Conservation (phyloP, 1,140 invertebrate species). For the Caenorhabditis remanei region DNA sequence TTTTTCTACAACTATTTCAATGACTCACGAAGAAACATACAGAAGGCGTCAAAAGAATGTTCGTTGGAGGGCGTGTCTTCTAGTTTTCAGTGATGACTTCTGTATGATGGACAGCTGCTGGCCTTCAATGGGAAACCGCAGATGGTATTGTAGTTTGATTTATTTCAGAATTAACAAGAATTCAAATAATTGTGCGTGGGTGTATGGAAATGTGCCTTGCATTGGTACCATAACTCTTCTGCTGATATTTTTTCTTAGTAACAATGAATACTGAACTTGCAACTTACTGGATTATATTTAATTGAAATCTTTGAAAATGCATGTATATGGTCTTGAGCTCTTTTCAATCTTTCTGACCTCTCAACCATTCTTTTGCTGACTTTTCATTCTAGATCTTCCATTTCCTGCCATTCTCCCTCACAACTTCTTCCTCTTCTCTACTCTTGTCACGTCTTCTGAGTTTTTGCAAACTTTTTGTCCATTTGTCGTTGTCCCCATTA, state of each 20-base stretch:
- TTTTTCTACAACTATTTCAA: not conserved
- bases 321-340: no score
- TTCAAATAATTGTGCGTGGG: not conserved
- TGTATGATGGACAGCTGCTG: constrained; percentile 1
- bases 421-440: not conserved
- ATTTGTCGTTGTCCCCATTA: constrained; percentile 19
- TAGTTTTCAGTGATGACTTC: constrained; percentile 27
- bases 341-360: no score
- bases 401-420: not conserved
- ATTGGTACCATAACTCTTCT: no score
- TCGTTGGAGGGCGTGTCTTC: constrained; percentile 23
- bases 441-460: not conserved
- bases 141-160: not conserved
- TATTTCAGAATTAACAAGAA: not conserved
- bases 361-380: no score
- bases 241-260: no score
- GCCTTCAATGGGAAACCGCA: not conserved
- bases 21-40: constrained; percentile 46
- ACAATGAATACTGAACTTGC: no score
- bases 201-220: no score
- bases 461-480: constrained; percentile 43
- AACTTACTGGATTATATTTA: no score
- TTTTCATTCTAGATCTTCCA: not conserved
- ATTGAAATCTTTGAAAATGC: no score
- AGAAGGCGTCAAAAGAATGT: constrained; percentile 38